Conservation (phyloP, 2,113 vertebrate species). For the Microtus ochrogaster region DNA sequence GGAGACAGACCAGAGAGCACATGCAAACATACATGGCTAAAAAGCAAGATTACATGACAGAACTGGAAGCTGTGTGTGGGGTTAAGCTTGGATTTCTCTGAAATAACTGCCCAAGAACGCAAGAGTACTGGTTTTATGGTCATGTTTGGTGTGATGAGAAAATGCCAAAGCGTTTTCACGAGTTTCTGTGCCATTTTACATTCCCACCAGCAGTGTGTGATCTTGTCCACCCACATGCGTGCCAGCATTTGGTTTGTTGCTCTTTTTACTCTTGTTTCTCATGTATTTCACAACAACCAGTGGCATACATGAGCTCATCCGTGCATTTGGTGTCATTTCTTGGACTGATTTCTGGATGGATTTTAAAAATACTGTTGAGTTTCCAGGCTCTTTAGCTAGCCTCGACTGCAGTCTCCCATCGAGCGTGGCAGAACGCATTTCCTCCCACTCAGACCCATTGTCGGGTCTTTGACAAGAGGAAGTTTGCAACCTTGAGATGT, state of each 20-base stretch:
- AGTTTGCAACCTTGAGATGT: not conserved
- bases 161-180: not conserved
- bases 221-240: not conserved
- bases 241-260: not conserved
- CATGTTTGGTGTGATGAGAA: not conserved
- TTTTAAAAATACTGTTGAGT: not conserved
- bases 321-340: not conserved
- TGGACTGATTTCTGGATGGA: not conserved
- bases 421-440: not conserved
- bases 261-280: not conserved
- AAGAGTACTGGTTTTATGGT: not conserved
- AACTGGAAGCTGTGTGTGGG: not conserved
- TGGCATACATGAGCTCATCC: accelerated
- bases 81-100: not conserved
- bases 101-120: not conserved
- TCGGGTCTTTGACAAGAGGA: not conserved
- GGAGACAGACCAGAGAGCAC: not conserved
- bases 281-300: not conserved
- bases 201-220: accelerated
- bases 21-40: not conserved
- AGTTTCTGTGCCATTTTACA: accelerated
- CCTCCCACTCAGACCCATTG: not conserved
- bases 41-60: not conserved
- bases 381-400: not conserved
- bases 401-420: too few species aligned